Conservation (phyloP, 2,888 invertebrate species). For the Flexamia atlantica region DNA sequence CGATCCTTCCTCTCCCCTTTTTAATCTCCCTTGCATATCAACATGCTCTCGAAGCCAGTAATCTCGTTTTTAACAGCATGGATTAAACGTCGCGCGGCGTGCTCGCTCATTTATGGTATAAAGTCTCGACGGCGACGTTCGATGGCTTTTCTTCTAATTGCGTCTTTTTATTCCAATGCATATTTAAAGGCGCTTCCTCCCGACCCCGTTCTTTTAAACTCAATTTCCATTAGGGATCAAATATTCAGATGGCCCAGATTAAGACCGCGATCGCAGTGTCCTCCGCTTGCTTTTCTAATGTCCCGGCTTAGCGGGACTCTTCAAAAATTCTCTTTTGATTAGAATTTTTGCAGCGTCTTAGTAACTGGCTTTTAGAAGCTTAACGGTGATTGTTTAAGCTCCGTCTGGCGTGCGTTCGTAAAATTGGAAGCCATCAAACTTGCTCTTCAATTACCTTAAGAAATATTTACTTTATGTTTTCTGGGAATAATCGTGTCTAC, state of each 20-base stretch:
- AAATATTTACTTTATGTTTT: too few species aligned
- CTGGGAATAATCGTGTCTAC: too few species aligned
- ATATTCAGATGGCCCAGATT: slow-evolving; percentile 58
- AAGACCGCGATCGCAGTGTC: slow-evolving; percentile 47
- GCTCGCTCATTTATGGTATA: slow-evolving; percentile 64
- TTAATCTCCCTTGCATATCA: slow-evolving; percentile 64
- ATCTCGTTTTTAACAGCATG: slow-evolving; percentile 65
- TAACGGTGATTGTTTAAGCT: neutral
- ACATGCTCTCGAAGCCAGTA: slow-evolving; percentile 60
- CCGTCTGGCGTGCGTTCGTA: neutral
- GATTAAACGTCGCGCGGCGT: slow-evolving; percentile 61
- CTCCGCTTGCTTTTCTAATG: slow-evolving; percentile 46
- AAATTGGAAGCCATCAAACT: too few species aligned
- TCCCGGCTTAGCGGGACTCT: slow-evolving; percentile 18
- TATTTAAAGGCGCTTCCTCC: slow-evolving; percentile 59
- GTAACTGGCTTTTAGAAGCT: neutral
- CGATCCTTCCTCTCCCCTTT: slow-evolving; percentile 47
- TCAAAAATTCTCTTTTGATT: slow-evolving; percentile 56
- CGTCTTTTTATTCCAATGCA: slow-evolving; percentile 65
- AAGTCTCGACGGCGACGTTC: slow-evolving; percentile 36
- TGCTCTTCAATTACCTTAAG: too few species aligned
- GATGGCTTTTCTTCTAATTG: slow-evolving; percentile 61
- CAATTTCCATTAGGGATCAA: slow-evolving; percentile 63
- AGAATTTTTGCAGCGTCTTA: slow-evolving; percentile 41
- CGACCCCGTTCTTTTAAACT: slow-evolving; percentile 57